Percentiles rank a stretch among this genome's conserved stretches.
These are phyloP conservation scores for Germaria angustata DNA, from an alignment of 2,888 invertebrate genomes.

Conservation along the genomic window DNA sequence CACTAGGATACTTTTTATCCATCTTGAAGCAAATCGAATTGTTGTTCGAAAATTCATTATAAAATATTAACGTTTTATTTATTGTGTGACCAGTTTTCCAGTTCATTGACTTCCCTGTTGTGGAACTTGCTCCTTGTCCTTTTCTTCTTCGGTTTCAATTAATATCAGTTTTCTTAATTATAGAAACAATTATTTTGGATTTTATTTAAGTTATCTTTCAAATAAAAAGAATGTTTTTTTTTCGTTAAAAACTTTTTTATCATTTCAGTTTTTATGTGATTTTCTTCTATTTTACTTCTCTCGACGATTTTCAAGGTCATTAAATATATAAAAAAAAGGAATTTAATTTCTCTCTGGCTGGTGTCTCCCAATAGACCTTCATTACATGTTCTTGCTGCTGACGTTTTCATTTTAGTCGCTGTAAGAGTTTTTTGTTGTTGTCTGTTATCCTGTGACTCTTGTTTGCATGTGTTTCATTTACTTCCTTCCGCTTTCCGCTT, in stretches of 20 bases:
- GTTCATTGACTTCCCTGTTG: conserved; percentile 44
- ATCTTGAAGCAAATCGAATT: not conserved
- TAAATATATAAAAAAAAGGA: conserved; percentile 10
- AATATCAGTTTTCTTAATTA: not conserved
- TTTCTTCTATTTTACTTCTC: conserved; percentile 10
- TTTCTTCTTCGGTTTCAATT: not conserved
- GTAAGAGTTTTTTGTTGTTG: not conserved
- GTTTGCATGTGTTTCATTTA: conserved; percentile 39
- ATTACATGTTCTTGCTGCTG: conserved; percentile 39
- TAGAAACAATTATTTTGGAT: not conserved
- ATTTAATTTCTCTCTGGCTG: conserved; percentile 41
- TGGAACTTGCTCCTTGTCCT: not conserved
- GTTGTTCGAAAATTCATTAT: not conserved
- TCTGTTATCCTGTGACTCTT: conserved; percentile 22
- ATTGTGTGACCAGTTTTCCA: not conserved
- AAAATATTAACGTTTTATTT: not conserved
- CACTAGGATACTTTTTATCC: too few relatives aligned
- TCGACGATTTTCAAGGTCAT: conserved; percentile 54
- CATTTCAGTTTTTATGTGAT: conserved; percentile 4
- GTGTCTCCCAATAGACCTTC: conserved; percentile 48
- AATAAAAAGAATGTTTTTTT: too few relatives aligned
- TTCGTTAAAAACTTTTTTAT: conserved; percentile 33
- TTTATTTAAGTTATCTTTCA: not conserved
- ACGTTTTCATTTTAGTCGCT: conserved; percentile 22
- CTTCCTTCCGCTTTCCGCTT: conserved; percentile 47